Conservation (phyloP, 2,888 invertebrate species). For the Beris chalybata region DNA sequence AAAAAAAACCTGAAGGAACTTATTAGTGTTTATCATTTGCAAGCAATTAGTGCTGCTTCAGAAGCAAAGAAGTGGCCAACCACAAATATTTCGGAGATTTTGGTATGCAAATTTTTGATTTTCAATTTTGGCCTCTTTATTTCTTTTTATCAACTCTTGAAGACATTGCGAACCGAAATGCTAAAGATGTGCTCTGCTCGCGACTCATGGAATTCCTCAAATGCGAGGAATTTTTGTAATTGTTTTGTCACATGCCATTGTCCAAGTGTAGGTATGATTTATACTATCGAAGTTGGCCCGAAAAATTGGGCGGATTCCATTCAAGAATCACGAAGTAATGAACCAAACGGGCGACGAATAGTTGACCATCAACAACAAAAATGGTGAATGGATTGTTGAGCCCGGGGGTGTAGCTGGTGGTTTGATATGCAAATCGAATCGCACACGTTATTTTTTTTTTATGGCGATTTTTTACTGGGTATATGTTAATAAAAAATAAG, state of each 20-base stretch:
- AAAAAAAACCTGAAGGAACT: conserved; percentile 6
- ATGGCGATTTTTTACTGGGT: too few relatives aligned
- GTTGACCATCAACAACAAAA: neutral
- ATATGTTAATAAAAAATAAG: too few relatives aligned
- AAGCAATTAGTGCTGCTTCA: conserved; percentile 3
- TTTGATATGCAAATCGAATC: conserved; percentile 14
- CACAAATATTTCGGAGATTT: conserved; percentile 16
- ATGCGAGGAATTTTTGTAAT: conserved; percentile 30
- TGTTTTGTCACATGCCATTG: conserved; percentile 27
- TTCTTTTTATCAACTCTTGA: neutral
- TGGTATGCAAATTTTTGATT: conserved; percentile 26
- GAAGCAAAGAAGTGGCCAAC: conserved; percentile 13
- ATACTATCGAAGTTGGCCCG: conserved; percentile 3
- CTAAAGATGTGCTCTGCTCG: neutral
- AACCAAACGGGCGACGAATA: neutral
- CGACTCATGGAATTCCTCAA: conserved; percentile 21
- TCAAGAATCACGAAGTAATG: neutral
- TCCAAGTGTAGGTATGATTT: conserved; percentile 2
- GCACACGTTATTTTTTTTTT: conserved; percentile 5
- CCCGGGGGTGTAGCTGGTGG: too few relatives aligned
- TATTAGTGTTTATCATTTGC: conserved; percentile 18
- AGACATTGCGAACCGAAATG: too few relatives aligned
- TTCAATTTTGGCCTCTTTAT: conserved; percentile 7
- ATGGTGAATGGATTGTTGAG: too few relatives aligned
- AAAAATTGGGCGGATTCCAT: neutral